Evolutionary conservation across 2,888 invertebrate species (phyloP).

Genomic region (Dugesia japonica): DNA sequence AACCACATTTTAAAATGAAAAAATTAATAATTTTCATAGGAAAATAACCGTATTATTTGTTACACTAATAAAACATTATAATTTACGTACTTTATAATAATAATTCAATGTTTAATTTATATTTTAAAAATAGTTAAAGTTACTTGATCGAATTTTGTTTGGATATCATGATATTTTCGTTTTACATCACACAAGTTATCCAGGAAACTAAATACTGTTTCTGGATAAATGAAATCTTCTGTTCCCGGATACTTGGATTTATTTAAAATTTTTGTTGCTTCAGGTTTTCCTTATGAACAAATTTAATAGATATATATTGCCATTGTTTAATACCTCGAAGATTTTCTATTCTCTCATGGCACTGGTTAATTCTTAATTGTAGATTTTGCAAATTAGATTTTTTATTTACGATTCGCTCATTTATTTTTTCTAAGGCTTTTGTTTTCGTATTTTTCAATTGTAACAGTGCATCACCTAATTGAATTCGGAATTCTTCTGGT

Average conservation of each 20-base stretch:
- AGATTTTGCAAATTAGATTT: neutral
- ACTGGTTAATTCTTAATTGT: neutral
- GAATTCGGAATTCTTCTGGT: neutral
- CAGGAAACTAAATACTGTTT: neutral
- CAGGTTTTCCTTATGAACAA: neutral
- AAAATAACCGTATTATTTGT: too few species aligned
- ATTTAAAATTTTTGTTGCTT: neutral
- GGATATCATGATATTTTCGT: neutral
- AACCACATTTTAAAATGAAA: too few species aligned
- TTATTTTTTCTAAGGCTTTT: neutral
- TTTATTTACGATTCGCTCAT: neutral
- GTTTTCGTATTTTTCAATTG: neutral
- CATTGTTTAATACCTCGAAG: neutral
- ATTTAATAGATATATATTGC: neutral
- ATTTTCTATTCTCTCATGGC: slow-evolving; percentile 5
- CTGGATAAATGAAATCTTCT: neutral
- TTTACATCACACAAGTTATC: neutral
- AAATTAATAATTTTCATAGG: too few species aligned
- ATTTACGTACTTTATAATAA: too few species aligned
- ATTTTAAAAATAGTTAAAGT: too few species aligned
- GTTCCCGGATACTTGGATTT: neutral
- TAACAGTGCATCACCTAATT: neutral
- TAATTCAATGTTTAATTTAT: too few species aligned
- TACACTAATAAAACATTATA: too few species aligned
- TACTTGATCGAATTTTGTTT: slow-evolving; percentile 8